phyloP scores from a whole-genome alignment of 2,888 invertebrate species.

The Scaeva pyrastri region DNA sequence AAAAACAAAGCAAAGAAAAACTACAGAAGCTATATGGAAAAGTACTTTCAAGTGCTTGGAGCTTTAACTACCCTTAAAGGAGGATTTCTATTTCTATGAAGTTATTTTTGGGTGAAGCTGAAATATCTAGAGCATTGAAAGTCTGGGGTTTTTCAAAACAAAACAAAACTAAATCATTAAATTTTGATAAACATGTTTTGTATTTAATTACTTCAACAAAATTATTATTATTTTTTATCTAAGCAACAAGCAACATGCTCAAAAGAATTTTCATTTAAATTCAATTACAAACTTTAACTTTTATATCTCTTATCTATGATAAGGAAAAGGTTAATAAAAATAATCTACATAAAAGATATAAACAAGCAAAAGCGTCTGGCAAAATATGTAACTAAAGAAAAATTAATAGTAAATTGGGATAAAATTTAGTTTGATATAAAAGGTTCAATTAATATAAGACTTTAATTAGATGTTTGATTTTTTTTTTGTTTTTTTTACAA shows the following conservation, averaged over 20 bases:
- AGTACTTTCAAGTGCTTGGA: not conserved
- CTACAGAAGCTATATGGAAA: not conserved
- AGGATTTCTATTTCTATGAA: not conserved
- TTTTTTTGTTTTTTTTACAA: conserved; percentile 54
- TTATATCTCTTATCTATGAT: not conserved
- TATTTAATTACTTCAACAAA: not conserved
- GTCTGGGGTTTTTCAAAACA: conserved; percentile 3
- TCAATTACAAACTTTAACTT: not conserved
- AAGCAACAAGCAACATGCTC: not conserved
- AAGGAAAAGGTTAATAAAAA: not conserved
- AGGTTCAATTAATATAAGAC: conserved; percentile 58
- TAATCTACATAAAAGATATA: not conserved
- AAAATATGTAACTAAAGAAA: conserved; percentile 5
- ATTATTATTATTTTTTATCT: not conserved
- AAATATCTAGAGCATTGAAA: conserved; percentile 5
- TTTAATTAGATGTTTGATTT: conserved; percentile 43
- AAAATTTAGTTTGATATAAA: conserved; percentile 51
- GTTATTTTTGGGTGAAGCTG: conserved; percentile 15
- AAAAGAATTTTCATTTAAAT: not conserved
- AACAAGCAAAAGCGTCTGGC: conserved; percentile 17
- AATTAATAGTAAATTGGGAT: conserved; percentile 35
- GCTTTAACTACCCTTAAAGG: conserved; percentile 15
- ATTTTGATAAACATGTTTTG: not conserved
- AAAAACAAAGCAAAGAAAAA: not conserved
- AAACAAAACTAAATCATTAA: not conserved